phyloP scores from a whole-genome alignment of 2,113 vertebrate species.

The Gallinago jamesoni region DNA sequence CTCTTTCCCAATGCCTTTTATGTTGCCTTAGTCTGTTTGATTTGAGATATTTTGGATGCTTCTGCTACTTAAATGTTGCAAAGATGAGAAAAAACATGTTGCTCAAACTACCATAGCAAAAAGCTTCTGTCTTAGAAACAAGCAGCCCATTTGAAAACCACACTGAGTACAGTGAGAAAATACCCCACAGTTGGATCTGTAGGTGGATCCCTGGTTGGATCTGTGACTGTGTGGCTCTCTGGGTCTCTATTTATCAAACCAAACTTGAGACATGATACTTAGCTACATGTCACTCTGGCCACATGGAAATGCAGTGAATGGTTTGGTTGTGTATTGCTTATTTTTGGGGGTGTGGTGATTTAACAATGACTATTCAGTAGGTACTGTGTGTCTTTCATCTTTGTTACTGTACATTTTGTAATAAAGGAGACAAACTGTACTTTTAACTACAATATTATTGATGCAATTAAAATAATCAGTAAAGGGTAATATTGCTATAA shows the following conservation, averaged over 20 bases:
- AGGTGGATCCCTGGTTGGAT: not conserved
- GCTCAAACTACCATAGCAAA: not conserved
- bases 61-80: not conserved
- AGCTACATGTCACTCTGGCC: not conserved
- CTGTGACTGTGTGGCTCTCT: not conserved
- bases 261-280: not conserved
- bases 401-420: not conserved
- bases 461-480: not conserved
- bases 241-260: not conserved
- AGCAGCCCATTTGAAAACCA: not conserved
- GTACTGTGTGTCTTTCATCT: not conserved
- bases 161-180: not conserved
- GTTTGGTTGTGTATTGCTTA: not conserved
- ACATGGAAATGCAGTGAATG: not conserved
- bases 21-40: not conserved
- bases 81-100: not conserved
- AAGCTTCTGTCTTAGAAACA: not conserved
- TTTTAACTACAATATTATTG: not conserved
- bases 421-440: not conserved
- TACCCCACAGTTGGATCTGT: accelerated
- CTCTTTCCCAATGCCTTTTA: not conserved
- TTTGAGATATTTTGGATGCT: not conserved
- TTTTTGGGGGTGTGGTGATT: not conserved
- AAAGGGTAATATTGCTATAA: not conserved
- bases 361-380: not conserved